Percentiles rank a stretch among this genome's conserved stretches.
Conservation (phyloP, 2,888 invertebrate species). For the Girardia tigrina region DNA sequence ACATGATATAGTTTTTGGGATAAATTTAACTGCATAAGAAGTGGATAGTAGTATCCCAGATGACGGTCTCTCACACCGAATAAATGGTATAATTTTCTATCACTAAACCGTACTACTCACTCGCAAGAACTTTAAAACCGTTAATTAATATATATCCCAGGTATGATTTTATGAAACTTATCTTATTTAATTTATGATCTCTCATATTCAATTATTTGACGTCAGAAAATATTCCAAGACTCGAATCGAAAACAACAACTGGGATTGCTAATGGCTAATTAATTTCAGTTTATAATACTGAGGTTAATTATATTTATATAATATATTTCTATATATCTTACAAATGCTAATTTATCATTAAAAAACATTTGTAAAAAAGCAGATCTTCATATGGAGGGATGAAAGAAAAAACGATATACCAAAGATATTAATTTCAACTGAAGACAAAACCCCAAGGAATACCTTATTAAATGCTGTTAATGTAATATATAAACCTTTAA, state of each 20-base stretch:
- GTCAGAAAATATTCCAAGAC: slow-evolving; percentile 23
- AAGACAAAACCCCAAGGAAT: background rate
- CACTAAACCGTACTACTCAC: slow-evolving; percentile 9
- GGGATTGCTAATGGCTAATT: slow-evolving; percentile 19
- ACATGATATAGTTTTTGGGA: slow-evolving; percentile 17
- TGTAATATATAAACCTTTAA: too few relatives aligned
- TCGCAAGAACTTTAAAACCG: background rate
- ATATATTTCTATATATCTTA: background rate
- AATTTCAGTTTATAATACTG: background rate
- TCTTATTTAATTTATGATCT: slow-evolving; percentile 16
- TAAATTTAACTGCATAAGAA: slow-evolving; percentile 14
- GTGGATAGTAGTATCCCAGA: slow-evolving; percentile 19
- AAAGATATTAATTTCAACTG: background rate
- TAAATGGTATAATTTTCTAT: slow-evolving; percentile 15
- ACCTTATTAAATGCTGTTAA: background rate
- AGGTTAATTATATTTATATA: background rate
- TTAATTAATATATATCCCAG: slow-evolving; percentile 1
- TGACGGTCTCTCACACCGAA: slow-evolving; percentile 14
- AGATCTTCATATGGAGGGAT: background rate
- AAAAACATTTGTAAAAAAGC: background rate
- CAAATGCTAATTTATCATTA: background rate
- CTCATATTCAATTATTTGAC: background rate
- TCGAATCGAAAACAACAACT: background rate
- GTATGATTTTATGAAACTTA: background rate
- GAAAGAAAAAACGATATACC: background rate